A percentile compares a stretch with the other conserved stretches of the same genome.
phyloP scores from a whole-genome alignment of 2,113 vertebrate species.

The Pagrus major region DNA sequence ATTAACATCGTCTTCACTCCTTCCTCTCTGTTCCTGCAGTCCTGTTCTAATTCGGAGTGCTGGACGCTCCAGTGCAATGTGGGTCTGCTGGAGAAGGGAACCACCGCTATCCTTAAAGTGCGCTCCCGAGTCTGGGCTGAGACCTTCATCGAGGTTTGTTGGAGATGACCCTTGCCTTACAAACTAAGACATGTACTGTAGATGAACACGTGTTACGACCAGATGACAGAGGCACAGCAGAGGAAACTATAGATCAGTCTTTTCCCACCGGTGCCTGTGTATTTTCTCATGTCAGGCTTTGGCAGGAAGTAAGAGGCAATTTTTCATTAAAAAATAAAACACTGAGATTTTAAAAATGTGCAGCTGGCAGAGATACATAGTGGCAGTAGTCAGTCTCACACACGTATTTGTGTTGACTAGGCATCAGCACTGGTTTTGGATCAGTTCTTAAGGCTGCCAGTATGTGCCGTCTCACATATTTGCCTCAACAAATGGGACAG shows the following conservation, averaged over 20 bases:
- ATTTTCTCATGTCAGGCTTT: conserved; percentile 59
- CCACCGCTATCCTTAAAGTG: conserved; percentile 87
- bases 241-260: conserved; percentile 29
- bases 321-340: conserved; percentile 36
- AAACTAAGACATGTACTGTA: conserved; percentile 11
- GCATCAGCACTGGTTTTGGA: conserved; percentile 15
- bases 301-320: conserved; percentile 27
- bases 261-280: conserved; percentile 37
- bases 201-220: conserved; percentile 22
- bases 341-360: conserved; percentile 28
- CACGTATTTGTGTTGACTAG: conserved; percentile 41
- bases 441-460: conserved; percentile 21
- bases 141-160: conserved; percentile 89
- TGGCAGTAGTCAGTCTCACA: conserved; percentile 22
- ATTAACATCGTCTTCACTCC: not conserved
- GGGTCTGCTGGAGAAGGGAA: conserved; percentile 86
- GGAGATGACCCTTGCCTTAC: not conserved
- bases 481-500: conserved; percentile 38
- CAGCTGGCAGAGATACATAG: conserved; percentile 20
- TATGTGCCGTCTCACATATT: conserved; percentile 27
- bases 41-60: conserved; percentile 88
- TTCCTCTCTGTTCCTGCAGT: conserved; percentile 76
- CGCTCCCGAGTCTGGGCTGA: conserved; percentile 90
- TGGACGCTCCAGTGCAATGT: conserved; percentile 88
- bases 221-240: conserved; percentile 29